Base-by-base conservation (phyloP, 2,888 invertebrate genomes). In the Lutraria lutraria region DNA sequence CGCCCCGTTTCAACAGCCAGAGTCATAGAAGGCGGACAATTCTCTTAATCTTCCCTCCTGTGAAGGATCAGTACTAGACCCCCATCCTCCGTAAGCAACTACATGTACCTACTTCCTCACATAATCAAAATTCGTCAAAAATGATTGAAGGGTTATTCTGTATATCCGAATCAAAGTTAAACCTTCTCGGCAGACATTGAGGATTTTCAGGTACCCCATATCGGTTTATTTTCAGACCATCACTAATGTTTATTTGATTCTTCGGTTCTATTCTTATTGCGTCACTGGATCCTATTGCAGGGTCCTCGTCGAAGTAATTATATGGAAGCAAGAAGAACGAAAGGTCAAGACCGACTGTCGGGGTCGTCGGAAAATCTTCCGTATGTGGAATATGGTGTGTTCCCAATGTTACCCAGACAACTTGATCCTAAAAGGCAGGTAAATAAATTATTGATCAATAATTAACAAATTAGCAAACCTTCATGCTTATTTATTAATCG, bases 261-360 rank as follows among this genome's bases (percentile, higher is more conserved):
- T 52, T 60, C 1, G 91, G 91, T 25, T 92, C 90, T 68, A 92
- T 83, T 34, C 91, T 87, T 4, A 92, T 84, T 12, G 90, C 90
- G 56, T 92, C 91, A 53, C 88, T 76, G n/a, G 91, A 92, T 6
- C 91, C 90, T 84, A 92, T 89, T 52, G 91, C 90, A 0, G 91
- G 90, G 68, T 92, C 91, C 72, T 90, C 90, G 60, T 90, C 89
- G 85, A 92, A 92, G 76, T 88, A 92, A 80, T 92, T 92, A 79
- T 86, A 88, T 19, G 91, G 91, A 10, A 92, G 81, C n/a, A 82
- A 60, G 21, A 82, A 54, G 82, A 82, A 82, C 4, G 82, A 82
- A 60, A 82, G 15, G 88, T 68, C 63, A 8, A n/a, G 12, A 25
- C 63, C 63, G 63, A 68, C 63, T 68, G 63, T 89, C 1, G 89